These are phyloP conservation scores for Nothobranchius furzeri DNA, from an alignment of 2,113 vertebrate species.

Conservation along the genomic window DNA sequence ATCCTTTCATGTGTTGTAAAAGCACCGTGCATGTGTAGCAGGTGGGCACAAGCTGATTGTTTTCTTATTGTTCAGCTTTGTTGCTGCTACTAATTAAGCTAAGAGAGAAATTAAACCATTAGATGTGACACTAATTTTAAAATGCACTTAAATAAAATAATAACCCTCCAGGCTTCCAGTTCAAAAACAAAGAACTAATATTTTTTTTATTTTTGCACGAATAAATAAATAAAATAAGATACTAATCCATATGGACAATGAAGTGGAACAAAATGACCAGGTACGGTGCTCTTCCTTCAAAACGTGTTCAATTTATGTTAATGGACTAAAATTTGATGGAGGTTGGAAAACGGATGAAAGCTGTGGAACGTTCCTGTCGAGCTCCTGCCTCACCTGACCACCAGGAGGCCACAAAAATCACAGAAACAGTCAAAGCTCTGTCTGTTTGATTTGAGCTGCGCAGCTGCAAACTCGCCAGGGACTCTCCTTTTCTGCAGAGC, in stretches of 20 bases:
- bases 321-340: too few species aligned
- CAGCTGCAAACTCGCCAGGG: constrained; percentile 21
- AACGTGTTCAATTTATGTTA: too few species aligned
- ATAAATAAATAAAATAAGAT: too few species aligned
- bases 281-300: too few species aligned
- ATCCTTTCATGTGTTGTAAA: constrained; percentile 32
- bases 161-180: too few species aligned
- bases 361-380: neutral
- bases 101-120: neutral
- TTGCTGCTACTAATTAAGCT: neutral
- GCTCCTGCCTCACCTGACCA: constrained; percentile 42
- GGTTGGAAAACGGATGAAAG: neutral
- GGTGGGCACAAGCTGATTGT: constrained; percentile 14
- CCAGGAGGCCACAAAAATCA: constrained; percentile 45
- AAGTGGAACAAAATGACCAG: too few species aligned
- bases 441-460: neutral
- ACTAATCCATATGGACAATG: too few species aligned
- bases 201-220: too few species aligned
- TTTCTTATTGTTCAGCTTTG: neutral
- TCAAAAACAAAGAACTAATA: too few species aligned
- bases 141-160: too few species aligned
- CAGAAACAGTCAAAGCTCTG: neutral
- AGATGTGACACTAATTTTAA: too few species aligned
- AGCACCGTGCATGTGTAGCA: constrained; percentile 4
- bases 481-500: neutral